phyloP scores from a whole-genome alignment of 1,140 invertebrate genomes.

The Leptinotarsa texana region DNA sequence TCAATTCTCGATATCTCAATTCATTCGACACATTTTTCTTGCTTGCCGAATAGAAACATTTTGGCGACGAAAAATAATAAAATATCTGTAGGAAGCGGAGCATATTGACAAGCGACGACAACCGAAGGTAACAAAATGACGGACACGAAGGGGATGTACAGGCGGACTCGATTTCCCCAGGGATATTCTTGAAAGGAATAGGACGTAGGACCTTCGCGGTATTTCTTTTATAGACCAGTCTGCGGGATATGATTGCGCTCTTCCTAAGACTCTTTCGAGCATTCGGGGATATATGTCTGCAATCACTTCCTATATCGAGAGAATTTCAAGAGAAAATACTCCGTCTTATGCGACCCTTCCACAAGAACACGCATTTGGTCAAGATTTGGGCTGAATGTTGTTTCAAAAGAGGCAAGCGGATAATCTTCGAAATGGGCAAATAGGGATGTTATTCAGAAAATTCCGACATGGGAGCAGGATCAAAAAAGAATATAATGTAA shows the following conservation, averaged over 20 bases:
- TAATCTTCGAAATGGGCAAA: no score
- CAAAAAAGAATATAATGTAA: no score
- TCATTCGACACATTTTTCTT: background rate
- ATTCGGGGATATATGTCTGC: background rate
- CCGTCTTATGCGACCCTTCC: background rate
- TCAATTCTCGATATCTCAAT: background rate
- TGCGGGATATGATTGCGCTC: constrained; percentile 4
- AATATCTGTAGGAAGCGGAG: background rate
- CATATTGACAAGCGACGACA: constrained; percentile 33
- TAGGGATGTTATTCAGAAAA: no score
- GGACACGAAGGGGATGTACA: constrained; percentile 29
- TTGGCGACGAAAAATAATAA: constrained; percentile 1
- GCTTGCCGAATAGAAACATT: constrained; percentile 2
- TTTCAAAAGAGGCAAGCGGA: no score
- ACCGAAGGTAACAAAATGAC: constrained; percentile 36
- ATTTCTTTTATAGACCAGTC: constrained; percentile 14
- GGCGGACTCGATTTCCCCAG: constrained; percentile 34
- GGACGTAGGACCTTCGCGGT: background rate
- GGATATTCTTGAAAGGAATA: constrained; percentile 22
- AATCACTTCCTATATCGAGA: background rate
- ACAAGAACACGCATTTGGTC: background rate
- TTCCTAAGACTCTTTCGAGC: background rate
- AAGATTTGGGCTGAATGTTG: background rate
- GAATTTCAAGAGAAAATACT: background rate
- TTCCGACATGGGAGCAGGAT: no score